Conservation (phyloP, 2,888 invertebrate species). For the Plemyria rubiginata region DNA sequence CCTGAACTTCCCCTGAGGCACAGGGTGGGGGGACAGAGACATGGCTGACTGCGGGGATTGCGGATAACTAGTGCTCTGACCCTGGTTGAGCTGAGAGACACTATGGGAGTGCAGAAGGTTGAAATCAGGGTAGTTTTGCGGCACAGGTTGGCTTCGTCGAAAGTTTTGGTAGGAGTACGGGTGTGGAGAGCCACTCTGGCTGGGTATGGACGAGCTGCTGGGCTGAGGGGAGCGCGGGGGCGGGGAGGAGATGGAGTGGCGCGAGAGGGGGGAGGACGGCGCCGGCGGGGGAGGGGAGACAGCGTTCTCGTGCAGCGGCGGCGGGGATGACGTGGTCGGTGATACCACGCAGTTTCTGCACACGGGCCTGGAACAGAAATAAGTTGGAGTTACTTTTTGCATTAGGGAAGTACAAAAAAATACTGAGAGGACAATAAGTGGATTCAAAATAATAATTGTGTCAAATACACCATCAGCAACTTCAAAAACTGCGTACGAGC, state of each 20-base stretch:
- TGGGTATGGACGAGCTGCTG: conserved; percentile 70
- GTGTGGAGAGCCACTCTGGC: conserved; percentile 73
- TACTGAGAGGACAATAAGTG: background rate
- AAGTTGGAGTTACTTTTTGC: conserved; percentile 11
- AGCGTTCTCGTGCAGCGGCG: conserved; percentile 69
- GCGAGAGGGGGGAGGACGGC: conserved; percentile 69
- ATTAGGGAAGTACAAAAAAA: background rate
- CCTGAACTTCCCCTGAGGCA: conserved; percentile 76
- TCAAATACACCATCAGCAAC: too few relatives aligned
- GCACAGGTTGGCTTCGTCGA: conserved; percentile 62
- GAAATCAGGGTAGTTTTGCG: conserved; percentile 61
- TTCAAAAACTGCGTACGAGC: too few relatives aligned
- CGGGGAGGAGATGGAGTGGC: conserved; percentile 70
- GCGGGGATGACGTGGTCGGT: conserved; percentile 77
- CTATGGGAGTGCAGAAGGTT: conserved; percentile 66
- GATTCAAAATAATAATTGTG: too few relatives aligned
- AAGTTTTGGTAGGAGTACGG: conserved; percentile 75
- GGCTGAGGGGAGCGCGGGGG: conserved; percentile 77
- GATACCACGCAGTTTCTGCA: conserved; percentile 92
- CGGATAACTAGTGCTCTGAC: conserved; percentile 55
- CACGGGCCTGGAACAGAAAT: conserved; percentile 87
- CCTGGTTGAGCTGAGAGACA: conserved; percentile 64
- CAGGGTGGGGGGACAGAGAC: conserved; percentile 77
- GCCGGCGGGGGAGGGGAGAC: conserved; percentile 74
- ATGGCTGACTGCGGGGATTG: conserved; percentile 75